Evolutionary conservation across 2,797 vertebrate species (phyloP), one percentile per base, ranked within the genome.

Genomic region (Glyptemys insculpta): DNA sequence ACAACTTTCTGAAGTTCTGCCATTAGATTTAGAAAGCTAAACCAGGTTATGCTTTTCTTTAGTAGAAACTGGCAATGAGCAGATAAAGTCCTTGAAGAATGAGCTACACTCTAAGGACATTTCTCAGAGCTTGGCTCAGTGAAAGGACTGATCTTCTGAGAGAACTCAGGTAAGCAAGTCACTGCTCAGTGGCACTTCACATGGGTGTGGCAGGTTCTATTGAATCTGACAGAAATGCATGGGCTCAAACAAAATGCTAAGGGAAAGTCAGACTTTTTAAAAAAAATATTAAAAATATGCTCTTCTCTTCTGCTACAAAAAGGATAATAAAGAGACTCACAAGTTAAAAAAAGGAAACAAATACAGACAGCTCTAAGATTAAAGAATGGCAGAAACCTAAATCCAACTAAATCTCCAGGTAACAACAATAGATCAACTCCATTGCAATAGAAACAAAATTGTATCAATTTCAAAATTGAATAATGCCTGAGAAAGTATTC

Each of bases 281-380:
- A 94, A 94, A 94, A 94, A 92, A 1, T 76, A 81, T 50, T 92
- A 95, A 90, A 72, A 87, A 86, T 4, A 15, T 1, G 44, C 50
- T 91, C 4, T 0, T 41, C 11, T 4, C 27, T 82, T 89, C 41
- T 54, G 2, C 29, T 86, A 16, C 3, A 5, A 11, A 21, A 23
- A 3, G 25, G 2, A n/a, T 79, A 81, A 89, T 82, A 81, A 86
- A 47, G 88, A 81, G 59, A 93, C 56, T 88, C 31, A 94, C 53
- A 47, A 65, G 92, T 83, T 50, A 86, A 59, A 3, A 83, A 44
- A 92, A 88, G 81, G n/a, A 93, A 91, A 57, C 50, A 95, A 91
- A 94, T 59, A 80, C 54, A 92, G 91, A 34, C 47, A 3, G 44
- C 82, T 79, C 6, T 86, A 91, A 88, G 31, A 16, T 90, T 47